Evolutionary conservation across 2,888 invertebrate genomes (phyloP), one percentile per base, ranked within the genome.

Genomic region (Athetis lepigone): DNA sequence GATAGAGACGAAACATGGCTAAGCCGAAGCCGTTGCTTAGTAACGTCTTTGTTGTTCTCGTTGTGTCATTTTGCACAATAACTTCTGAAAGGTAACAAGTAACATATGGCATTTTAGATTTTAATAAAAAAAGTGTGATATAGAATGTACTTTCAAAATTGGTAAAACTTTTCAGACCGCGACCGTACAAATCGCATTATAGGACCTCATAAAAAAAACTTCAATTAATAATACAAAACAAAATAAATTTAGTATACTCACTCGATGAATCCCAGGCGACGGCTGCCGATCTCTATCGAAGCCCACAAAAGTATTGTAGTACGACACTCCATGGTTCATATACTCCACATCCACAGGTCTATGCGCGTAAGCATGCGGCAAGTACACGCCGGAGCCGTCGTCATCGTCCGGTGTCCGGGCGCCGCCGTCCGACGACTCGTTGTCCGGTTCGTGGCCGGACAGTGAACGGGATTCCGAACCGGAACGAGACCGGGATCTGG

Each of bases 391-490:
- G 21, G 95, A 95, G 37, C 95, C 95, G 90, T 97, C 97, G 45
- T 97, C 97, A 75, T 97, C 97, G 90, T 97, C 97, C 0, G 97
- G 95, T 36, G 95, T 95, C 3, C 95, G 86, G 64, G 97, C 97
- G 42, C 97, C 97, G 75, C 97, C 97, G 91, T 97, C 97, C 1
- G 97, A 97, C 79, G 97, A 97, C 92, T 97, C 97, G 91, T 97
- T 97, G 88, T 97, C 97, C 51, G 97, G 97, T 85, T 97, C 97
- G 90, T 97, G 97, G 0, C 96, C 97, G 54, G 97, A 97, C 47
- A 97, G 88, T 50, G 97, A 97, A 18, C 96, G 96, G 71, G 97
- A 97, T 77, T 97, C 97, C 5, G 95, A 94, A 0, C 93, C 93
- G 46, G 95, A 94, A 0, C 92, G 88, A 19, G 93, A 92, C 11